Evolutionary conservation across 2,888 invertebrate species (phyloP), one percentile per base, ranked within the genome.

Genomic region (Dasypogon diadema): DNA sequence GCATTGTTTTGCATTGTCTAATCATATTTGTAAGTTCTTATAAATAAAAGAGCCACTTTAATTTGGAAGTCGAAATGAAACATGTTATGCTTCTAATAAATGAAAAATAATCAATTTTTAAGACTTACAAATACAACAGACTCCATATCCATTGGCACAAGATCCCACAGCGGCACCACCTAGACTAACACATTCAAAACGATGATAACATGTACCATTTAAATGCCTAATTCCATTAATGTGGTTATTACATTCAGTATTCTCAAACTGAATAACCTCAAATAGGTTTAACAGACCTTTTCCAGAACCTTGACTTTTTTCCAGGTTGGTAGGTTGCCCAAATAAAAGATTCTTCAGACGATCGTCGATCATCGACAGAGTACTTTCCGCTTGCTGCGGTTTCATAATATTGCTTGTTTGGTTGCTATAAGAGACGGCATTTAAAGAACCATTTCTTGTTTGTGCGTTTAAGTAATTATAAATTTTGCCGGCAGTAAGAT

Each of bases 121-220:
- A n/a, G n/a, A 90, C 92, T 91, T 88, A 93, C 93, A 91, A 78
- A 92, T 88, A 82, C 93, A 93, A 82, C 93, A 93, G 26, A 90
- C 90, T 10, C 92, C 93, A 81, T 90, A 91, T 2, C 92, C 92
- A 82, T 90, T 90, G 14, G 92, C 93, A 84, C 93, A 93, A 0
- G 87, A 83, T n/a, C 92, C 92, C 83, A 91, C 88, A 1, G 88
- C 84, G 4, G 87, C 87, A 1, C 93, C 93, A 63, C 90, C 90
- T 46, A 89, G 82, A 60, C 87, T 86, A 16, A 87, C 85, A 82
- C 94, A 94, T 81, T 93, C 91, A 37, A 88, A 86, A 76, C 89
- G 88, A 80, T 91, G 91, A 79, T 92, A 89, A 82, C 94, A 94
- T 22, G 89, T 89, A 0, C 94, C 94, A 81, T 91, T 90, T 80